A percentile compares a stretch with the other conserved stretches of the same genome.
phyloP scores from a whole-genome alignment of 1,140 invertebrate genomes.

The Eubasilissa regina region DNA sequence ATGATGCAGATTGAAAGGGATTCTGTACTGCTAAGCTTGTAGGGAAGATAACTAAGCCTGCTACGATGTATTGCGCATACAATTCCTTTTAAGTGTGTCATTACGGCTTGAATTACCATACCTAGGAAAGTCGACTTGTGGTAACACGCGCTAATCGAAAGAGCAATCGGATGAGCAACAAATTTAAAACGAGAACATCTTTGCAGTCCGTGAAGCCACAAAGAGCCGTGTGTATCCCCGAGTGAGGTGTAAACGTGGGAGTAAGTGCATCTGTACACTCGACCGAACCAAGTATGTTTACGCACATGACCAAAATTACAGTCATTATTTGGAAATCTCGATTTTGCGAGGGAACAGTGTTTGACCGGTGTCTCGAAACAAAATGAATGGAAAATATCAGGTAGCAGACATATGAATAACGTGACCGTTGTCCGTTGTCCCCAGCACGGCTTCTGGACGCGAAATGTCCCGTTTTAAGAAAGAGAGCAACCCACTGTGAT shows the following conservation, averaged over 20 bases:
- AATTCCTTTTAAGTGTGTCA: constrained; percentile 37
- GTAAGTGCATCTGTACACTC: constrained; percentile 27
- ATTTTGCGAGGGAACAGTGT: neutral
- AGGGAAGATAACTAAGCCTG: neutral
- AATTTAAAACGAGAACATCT: constrained; percentile 20
- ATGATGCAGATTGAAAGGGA: too few relatives aligned
- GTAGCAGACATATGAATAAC: neutral
- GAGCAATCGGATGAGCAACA: constrained; percentile 19
- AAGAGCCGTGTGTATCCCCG: neutral
- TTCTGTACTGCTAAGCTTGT: neutral
- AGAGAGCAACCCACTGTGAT: too few relatives aligned
- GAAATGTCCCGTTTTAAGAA: too few relatives aligned
- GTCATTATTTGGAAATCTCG: neutral
- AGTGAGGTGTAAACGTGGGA: neutral
- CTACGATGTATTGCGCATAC: neutral
- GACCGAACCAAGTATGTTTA: neutral
- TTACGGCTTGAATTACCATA: constrained; percentile 36
- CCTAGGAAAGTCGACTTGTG: constrained; percentile 9
- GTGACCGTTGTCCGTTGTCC: too few relatives aligned
- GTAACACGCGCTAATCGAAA: constrained; percentile 39
- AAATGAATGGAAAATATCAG: constrained; percentile 22
- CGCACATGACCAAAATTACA: neutral
- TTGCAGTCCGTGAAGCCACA: neutral
- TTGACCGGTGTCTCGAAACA: neutral
- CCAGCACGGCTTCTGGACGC: too few relatives aligned